phyloP scores from a whole-genome alignment of 2,888 invertebrate genomes.

The Orthonevra nobilis region DNA sequence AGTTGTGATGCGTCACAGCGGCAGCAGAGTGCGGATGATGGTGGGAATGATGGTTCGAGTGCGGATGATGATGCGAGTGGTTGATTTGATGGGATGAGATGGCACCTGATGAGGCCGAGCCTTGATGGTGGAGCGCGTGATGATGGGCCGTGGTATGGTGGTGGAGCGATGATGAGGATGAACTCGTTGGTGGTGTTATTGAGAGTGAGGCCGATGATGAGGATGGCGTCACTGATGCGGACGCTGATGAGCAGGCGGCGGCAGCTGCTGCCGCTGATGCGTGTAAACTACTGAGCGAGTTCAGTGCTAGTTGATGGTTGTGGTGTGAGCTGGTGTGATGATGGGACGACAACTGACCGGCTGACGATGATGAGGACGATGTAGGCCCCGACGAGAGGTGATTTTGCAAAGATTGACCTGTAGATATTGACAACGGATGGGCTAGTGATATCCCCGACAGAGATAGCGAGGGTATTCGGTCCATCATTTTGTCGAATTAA shows the following conservation, averaged over 20 bases:
- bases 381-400: slow-evolving; percentile 77
- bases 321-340: slow-evolving; percentile 72
- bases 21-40: slow-evolving; percentile 76
- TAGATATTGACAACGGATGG: slow-evolving; percentile 78
- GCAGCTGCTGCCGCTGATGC: slow-evolving; percentile 67
- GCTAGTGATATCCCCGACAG: slow-evolving; percentile 80
- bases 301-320: slow-evolving; percentile 77
- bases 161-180: slow-evolving; percentile 70
- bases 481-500: slow-evolving; percentile 78
- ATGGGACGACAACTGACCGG: slow-evolving; percentile 71
- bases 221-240: slow-evolving; percentile 70
- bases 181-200: slow-evolving; percentile 68
- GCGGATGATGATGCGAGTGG: slow-evolving; percentile 73
- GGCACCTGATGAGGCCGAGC: slow-evolving; percentile 61
- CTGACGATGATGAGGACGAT: slow-evolving; percentile 73
- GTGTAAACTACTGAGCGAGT: slow-evolving; percentile 75
- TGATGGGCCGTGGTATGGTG: slow-evolving; percentile 56
- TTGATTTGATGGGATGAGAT: slow-evolving; percentile 73
- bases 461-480: slow-evolving; percentile 80
- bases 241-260: slow-evolving; percentile 59
- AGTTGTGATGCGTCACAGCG: slow-evolving; percentile 77
- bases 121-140: slow-evolving; percentile 70
- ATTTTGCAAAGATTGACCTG: slow-evolving; percentile 76
- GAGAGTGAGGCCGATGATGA: slow-evolving; percentile 65
- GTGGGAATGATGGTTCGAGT: slow-evolving; percentile 73